These are phyloP conservation scores for Hedychridium roseum DNA, from an alignment of 2,888 invertebrate genomes.

Conservation along the genomic window DNA sequence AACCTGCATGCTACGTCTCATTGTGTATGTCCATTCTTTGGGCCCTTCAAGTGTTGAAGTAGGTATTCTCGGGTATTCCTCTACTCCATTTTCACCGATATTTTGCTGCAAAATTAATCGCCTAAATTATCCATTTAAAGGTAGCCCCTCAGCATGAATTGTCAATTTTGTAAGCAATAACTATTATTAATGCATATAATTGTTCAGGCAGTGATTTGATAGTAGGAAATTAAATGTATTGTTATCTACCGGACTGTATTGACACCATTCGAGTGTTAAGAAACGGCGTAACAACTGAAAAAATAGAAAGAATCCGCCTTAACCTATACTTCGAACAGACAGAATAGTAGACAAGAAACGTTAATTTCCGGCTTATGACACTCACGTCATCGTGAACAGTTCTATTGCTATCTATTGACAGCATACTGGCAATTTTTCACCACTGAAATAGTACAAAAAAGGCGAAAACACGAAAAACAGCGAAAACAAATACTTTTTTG, in stretches of 20 bases:
- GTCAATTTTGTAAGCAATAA: not conserved
- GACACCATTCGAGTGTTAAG: no score
- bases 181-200: no score
- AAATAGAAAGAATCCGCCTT: no score
- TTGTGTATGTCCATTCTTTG: constrained; percentile 58
- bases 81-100: constrained; percentile 33
- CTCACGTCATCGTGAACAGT: constrained; percentile 41
- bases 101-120: constrained; percentile 37
- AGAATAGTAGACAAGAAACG: no score
- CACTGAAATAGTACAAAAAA: constrained; percentile 6
- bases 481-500: constrained; percentile 11
- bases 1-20: constrained; percentile 61
- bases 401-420: constrained; percentile 40
- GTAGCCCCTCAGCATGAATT: not conserved
- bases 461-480: constrained; percentile 13
- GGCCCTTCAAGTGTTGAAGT: constrained; percentile 35
- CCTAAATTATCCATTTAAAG: no score
- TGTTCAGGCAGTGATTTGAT: no score
- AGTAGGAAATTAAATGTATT: no score
- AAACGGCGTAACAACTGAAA: no score
- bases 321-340: no score
- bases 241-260: no score
- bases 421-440: constrained; percentile 37
- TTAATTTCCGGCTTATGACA: not conserved
- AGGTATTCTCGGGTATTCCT: constrained; percentile 46